Base-by-base conservation (phyloP, 2,888 invertebrate species). In the Pilophorus perplexus region DNA sequence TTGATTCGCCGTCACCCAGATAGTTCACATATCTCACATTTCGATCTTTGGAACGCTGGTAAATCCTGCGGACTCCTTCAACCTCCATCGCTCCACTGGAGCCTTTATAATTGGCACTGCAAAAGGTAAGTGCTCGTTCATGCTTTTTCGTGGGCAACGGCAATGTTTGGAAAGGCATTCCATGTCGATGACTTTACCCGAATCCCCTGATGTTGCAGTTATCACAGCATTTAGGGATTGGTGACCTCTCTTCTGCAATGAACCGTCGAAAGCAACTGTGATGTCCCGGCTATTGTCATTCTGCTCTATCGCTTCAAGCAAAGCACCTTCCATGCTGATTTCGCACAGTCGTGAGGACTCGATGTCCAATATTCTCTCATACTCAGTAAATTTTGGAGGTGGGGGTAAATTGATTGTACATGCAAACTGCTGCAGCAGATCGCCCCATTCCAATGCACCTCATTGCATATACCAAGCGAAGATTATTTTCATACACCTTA, bases 31-130 rank as follows among this genome's bases (percentile, higher is more conserved):
- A 67, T 14, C 64, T 42, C 1, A 67, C 54, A 44, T 70, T 66
- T 52, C 20, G 14, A 16, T 38, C 14, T 23, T 62, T 27, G 23
- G 71, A 71, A 28, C 69, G 40, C 8, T 55, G 14, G 62, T 68
- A 69, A 4, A 68, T 66, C 38, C 68, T 37, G 20, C 23, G 14
- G 18, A 65, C 68, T 16, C 71, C 71, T 20, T 38, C 60, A 10
- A 68, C 66, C 57, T 72, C 71, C 70, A 71, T 71, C 8, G 67
- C 68, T 6, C 67, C 70, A 68, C 70, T 71, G 8, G 64, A 66
- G 33, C 69, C 64, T 22, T 18, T 22, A 52, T 68, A 70, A 50
- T 71, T 71, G 18, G 69, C 69, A 16, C 14, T 33, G 59, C 70
- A 72, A 33, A 20, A 20, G 44, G 20, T 44, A 22, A 44, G 25